Base-by-base conservation (phyloP, 92 coral and sea anemone genomes). In the Ricordea florida region DNA sequence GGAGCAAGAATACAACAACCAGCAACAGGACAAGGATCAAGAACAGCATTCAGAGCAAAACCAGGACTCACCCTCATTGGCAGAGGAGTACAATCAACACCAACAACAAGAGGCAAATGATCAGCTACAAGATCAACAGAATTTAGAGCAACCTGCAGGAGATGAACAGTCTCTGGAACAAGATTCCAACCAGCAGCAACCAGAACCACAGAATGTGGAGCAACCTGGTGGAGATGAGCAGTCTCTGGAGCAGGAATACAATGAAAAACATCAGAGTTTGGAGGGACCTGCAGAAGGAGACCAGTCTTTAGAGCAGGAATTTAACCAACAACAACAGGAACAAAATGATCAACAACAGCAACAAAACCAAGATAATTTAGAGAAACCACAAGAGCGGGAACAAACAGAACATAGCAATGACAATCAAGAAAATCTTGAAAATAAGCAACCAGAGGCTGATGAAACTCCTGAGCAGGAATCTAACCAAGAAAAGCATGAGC, bases 1-100 rank as follows among this genome's bases (percentile, higher is more conserved):
- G 5, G 70, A 73, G 34, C 62, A 37, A 35, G 64, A 62, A 45
- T 75, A 53, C 11, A 49, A 56, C 26, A 66, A 73, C 33, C 68
- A 16, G 16, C 81, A 86, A 55, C 66, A 63, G 15, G 49, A 34
- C 18, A 62, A 79, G 1, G 5, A 51, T 1, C 24, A 77, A 30
- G 43, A 77, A 23, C 18, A 66, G 56, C 56, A 66, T 10, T 57
- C 40, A 16, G 55, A 50, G 23, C 49, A 76, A 0, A 30, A 47
- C 21, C 72, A 85, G 22, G 64, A 56, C 2, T 69, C 66, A 14
- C 61, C 72, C 17, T 58, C 43, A 24, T 16, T 14, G 33, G 2
- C 49, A 62, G 49, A 62, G 14, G 52, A 62, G 23, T 22, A 62
- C 7, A 66, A 72, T 42, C 44, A 72, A 32, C 76, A 51, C 2